Percentiles rank a stretch among this genome's conserved stretches.
These are phyloP conservation scores for Halcyon smyrnensis DNA, from an alignment of 2,797 vertebrate species.

Conservation along the genomic window DNA sequence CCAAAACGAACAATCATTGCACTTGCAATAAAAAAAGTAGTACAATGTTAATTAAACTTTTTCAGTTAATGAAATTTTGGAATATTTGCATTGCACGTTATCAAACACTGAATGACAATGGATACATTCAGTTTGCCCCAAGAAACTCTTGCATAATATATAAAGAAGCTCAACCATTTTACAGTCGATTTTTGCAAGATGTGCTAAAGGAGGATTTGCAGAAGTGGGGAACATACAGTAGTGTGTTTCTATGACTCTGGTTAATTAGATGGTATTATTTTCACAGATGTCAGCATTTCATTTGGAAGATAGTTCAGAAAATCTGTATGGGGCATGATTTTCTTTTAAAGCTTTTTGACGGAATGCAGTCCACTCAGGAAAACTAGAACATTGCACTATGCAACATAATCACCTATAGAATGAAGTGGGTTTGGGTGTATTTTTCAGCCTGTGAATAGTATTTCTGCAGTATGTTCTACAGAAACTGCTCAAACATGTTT, in stretches of 20 bases:
- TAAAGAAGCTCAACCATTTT: slow-evolving; percentile 19
- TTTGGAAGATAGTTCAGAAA: slow-evolving; percentile 3
- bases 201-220: background rate
- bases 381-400: background rate
- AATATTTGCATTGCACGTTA: background rate
- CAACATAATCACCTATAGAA: background rate
- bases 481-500: background rate
- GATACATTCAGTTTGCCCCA: background rate
- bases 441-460: slow-evolving; percentile 6
- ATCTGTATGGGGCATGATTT: slow-evolving; percentile 20
- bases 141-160: slow-evolving; percentile 1
- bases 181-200: background rate
- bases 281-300: slow-evolving; percentile 29
- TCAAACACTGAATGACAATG: background rate
- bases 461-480: background rate
- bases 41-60: background rate
- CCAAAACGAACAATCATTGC: background rate
- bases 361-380: background rate
- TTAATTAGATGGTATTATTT: slow-evolving; percentile 52
- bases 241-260: background rate
- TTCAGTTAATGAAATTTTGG: background rate
- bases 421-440: background rate
- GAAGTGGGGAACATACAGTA: background rate
- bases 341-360: slow-evolving; percentile 28
- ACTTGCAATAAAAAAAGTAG: background rate